Conservation (phyloP, 23 tunicate species). For the Diplosoma virens region DNA sequence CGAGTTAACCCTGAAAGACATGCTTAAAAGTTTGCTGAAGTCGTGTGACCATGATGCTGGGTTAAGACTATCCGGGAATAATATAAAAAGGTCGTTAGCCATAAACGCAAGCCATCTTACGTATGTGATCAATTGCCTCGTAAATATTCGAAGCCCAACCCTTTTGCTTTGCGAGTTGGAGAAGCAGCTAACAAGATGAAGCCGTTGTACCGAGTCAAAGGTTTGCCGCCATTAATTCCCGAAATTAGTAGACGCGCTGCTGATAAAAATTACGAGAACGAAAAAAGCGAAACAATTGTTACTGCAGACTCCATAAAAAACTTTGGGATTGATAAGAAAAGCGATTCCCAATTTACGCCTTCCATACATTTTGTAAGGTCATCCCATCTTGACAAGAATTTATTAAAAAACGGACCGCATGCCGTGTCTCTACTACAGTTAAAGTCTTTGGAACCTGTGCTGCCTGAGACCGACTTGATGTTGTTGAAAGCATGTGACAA, state of each 20-base stretch:
- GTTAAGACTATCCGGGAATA: neutral
- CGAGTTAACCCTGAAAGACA: neutral
- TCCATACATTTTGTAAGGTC: no score
- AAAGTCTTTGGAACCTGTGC: slow-evolving; percentile 19
- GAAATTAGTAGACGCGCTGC: no score
- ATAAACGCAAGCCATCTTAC: neutral
- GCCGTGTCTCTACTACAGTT: slow-evolving; percentile 5
- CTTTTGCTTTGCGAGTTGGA: neutral
- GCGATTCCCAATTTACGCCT: no score
- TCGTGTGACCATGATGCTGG: neutral
- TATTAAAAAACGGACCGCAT: slow-evolving; percentile 32
- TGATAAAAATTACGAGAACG: no score
- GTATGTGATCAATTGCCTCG: slow-evolving; percentile 1
- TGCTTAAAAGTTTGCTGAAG: neutral
- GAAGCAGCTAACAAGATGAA: neutral
- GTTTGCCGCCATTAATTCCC: neutral
- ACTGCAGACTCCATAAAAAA: no score
- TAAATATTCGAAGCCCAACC: neutral
- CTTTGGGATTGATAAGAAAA: no score
- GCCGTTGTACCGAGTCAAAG: neutral
- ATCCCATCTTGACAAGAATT: neutral
- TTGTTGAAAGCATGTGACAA: neutral
- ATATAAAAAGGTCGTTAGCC: neutral
- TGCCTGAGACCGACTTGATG: neutral
- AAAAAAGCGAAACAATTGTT: no score